These are phyloP conservation scores for Brachycybe producta DNA, from an alignment of 2,888 invertebrate genomes.

Conservation along the genomic window DNA sequence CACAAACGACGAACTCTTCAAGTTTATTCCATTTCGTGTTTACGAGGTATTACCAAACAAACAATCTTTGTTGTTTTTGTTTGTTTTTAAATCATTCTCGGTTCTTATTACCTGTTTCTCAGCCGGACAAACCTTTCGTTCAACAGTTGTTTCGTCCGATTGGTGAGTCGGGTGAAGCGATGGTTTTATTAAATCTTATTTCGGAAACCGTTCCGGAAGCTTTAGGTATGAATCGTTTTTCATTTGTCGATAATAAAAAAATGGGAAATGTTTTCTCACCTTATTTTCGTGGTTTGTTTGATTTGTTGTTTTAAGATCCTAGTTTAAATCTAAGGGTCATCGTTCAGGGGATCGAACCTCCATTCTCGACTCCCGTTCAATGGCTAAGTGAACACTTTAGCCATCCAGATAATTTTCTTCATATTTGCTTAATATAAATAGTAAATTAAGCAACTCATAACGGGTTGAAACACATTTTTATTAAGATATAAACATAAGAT, in stretches of 20 bases:
- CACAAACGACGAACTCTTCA: slow-evolving; percentile 65
- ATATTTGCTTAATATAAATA: slow-evolving; percentile 11
- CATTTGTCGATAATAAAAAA: neutral
- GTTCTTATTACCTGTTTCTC: slow-evolving; percentile 3
- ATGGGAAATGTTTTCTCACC: neutral
- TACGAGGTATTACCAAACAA: slow-evolving; percentile 40
- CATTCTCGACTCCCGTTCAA: slow-evolving; percentile 76
- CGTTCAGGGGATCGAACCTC: slow-evolving; percentile 80
- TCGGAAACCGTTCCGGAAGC: slow-evolving; percentile 49
- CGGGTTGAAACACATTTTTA: neutral
- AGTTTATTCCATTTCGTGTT: slow-evolving; percentile 69
- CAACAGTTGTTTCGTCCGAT: slow-evolving; percentile 66
- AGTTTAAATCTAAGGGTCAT: slow-evolving; percentile 45
- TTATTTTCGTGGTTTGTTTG: too few relatives aligned
- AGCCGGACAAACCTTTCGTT: slow-evolving; percentile 49
- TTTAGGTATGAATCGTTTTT: slow-evolving; percentile 12
- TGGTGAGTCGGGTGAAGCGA: slow-evolving; percentile 55
- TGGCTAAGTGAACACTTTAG: slow-evolving; percentile 97
- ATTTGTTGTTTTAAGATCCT: slow-evolving; percentile 16
- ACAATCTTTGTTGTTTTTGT: slow-evolving; percentile 44
- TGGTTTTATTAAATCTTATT: slow-evolving; percentile 56
- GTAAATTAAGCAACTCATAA: neutral
- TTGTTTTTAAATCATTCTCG: too few relatives aligned
- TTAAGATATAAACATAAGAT: too few relatives aligned
- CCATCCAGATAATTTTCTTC: slow-evolving; percentile 93